phyloP scores from a whole-genome alignment of 2,888 invertebrate species.

The Agonopterix heracliana region DNA sequence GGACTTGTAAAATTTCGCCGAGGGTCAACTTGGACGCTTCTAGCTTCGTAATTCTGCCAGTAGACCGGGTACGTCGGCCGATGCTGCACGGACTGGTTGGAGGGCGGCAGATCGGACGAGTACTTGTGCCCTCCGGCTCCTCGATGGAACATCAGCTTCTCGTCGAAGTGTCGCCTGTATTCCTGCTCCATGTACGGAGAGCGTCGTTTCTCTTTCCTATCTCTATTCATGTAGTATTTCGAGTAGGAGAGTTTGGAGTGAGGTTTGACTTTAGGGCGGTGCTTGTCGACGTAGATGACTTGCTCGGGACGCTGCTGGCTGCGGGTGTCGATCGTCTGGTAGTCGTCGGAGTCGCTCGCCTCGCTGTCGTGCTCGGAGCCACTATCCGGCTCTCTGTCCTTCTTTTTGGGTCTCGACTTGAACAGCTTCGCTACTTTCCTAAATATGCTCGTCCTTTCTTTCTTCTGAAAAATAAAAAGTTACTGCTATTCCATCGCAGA shows the following conservation, averaged over 20 bases:
- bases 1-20: not conserved
- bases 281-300: constrained; percentile 4
- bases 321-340: constrained; percentile 43
- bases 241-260: constrained; percentile 29
- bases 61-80: constrained; percentile 12
- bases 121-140: constrained; percentile 17
- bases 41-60: constrained; percentile 37
- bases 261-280: constrained; percentile 12
- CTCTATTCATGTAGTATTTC: constrained; percentile 13
- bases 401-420: constrained; percentile 25
- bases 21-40: constrained; percentile 19
- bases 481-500: too few relatives aligned
- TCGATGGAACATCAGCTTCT: constrained; percentile 34
- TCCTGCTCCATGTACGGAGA: constrained; percentile 53
- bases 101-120: constrained; percentile 23
- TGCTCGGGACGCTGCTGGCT: not conserved
- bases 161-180: constrained; percentile 46
- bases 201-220: constrained; percentile 20
- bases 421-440: constrained; percentile 44
- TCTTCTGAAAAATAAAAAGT: constrained; percentile 19
- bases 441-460: constrained; percentile 36
- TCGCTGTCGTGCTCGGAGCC: constrained; percentile 19
- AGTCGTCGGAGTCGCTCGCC: constrained; percentile 41
- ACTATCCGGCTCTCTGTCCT: constrained; percentile 7
- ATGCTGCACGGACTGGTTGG: constrained; percentile 10